Conservation (phyloP, 2,113 vertebrate genomes). For the Actenoides hombroni region DNA sequence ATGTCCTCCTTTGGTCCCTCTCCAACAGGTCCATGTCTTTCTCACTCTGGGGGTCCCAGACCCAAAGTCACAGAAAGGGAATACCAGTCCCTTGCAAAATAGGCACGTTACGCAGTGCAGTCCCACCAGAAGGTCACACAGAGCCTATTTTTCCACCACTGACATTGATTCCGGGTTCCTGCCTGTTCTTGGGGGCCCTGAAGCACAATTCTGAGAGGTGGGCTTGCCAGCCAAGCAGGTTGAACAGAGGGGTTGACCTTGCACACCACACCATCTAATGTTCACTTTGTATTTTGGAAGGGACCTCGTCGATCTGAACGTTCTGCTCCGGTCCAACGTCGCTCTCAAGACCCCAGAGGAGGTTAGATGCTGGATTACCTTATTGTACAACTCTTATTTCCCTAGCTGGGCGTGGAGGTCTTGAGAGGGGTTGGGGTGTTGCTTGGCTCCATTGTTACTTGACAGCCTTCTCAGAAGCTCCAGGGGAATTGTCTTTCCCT, state of each 20-base stretch:
- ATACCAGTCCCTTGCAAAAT: neutral
- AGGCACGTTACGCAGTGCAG: neutral
- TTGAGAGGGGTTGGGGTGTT: neutral
- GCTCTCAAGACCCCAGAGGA: slow-evolving; percentile 71
- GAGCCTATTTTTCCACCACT: neutral
- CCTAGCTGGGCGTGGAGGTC: neutral
- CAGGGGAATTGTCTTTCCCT: neutral
- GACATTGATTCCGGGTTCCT: neutral
- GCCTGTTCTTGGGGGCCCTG: neutral
- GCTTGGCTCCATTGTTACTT: neutral
- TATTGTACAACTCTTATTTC: neutral
- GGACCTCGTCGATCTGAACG: slow-evolving; percentile 39
- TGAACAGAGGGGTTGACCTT: neutral
- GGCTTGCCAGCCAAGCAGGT: neutral
- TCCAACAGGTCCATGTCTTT: neutral
- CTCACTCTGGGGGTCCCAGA: neutral
- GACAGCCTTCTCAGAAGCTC: neutral
- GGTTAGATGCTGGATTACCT: slow-evolving; percentile 59
- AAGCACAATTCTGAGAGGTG: neutral
- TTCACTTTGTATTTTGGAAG: slow-evolving; percentile 64
- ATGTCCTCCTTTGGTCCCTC: neutral
- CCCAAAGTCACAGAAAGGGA: neutral
- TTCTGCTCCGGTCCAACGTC: slow-evolving; percentile 66
- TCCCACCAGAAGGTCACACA: neutral
- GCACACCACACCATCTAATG: neutral